Percentiles rank a stretch among this genome's conserved stretches.
phyloP scores from a whole-genome alignment of 35 echinoderm and acorn worm genomes.

The Ophiothrix spiculata region DNA sequence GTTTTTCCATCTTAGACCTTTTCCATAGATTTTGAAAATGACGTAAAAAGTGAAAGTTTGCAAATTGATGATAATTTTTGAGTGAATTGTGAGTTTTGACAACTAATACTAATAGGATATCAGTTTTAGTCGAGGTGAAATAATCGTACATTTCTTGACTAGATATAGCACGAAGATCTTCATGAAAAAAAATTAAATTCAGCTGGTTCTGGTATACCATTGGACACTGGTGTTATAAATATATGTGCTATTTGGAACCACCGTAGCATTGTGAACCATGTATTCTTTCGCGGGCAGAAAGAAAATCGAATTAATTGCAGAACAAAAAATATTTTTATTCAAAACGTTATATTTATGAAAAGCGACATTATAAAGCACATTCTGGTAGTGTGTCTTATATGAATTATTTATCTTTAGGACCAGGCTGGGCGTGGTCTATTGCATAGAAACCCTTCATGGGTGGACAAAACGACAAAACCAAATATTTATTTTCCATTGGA shows the following conservation, averaged over 20 bases:
- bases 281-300: slow-evolving; percentile 1
- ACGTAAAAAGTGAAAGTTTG: not conserved
- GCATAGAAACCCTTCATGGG: not conserved
- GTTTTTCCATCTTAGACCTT: no score
- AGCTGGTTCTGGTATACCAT: no score
- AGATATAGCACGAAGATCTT: no score
- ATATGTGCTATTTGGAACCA: no score
- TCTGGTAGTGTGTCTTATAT: not conserved
- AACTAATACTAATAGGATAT: no score
- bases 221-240: no score
- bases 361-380: not conserved
- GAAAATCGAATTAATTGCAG: not conserved
- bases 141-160: no score
- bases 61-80: no score
- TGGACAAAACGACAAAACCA: not conserved
- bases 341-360: slow-evolving; percentile 12
- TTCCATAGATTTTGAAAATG: not conserved
- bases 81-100: no score
- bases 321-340: slow-evolving; percentile 6
- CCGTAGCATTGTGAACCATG: no score
- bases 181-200: no score
- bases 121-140: no score
- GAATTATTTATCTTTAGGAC: slow-evolving; percentile 1
- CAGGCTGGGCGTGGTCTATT: not conserved
- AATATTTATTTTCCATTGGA: not conserved